Evolutionary conservation across 2,113 vertebrate genomes (phyloP), one percentile per base, ranked within the genome.

Genomic region (Psophia crepitans): DNA sequence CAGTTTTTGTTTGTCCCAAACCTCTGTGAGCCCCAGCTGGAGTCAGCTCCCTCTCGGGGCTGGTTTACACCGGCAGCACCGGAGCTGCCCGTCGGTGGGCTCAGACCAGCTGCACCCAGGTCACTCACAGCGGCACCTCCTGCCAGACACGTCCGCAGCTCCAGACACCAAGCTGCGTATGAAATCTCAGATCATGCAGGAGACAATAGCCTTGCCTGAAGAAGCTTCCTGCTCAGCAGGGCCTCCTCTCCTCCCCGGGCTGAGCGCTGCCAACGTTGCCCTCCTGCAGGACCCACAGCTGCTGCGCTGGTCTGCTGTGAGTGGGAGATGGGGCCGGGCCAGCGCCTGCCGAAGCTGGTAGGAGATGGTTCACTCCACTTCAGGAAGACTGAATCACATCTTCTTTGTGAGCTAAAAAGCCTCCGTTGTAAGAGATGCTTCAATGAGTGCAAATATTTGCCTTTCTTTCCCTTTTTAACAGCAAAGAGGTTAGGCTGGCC

Each of bases 81-180:
- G 61, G 68, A 19, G n/a, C 46, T 46, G 46, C 58, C 43, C 30
- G 14, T 16, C 43, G 57, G 74, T 37, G 51, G 71, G 16, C 63
- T 73, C 53, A 53, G 49, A 12, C 30, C 2, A 3, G 66, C 70
- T 33, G 75, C 37, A 14, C 26, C 14, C n/a, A 57, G 17, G 17
- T 33, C 22, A 16, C 12, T 26, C 39, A 7, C 11, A 57, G 78
- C 82, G 75, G 65, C 44, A 43, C 27, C 74, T 69, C 74, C 1
- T 5, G 57, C 43, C 41, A 41, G 56, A 43, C 3, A 35, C 15
- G 11, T 1, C 79, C 27, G 65, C 51, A 81, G 44, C 65, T 82
- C 41, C 74, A 51, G 66, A 54, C 12, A 17, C 30, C 0, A 1
- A 80, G 56, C n/a, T 18, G 49, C 2, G 30, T 2, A 8, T 14